These are phyloP conservation scores for Nylanderia fulva DNA, from an alignment of 1,140 invertebrate species.

Conservation along the genomic window DNA sequence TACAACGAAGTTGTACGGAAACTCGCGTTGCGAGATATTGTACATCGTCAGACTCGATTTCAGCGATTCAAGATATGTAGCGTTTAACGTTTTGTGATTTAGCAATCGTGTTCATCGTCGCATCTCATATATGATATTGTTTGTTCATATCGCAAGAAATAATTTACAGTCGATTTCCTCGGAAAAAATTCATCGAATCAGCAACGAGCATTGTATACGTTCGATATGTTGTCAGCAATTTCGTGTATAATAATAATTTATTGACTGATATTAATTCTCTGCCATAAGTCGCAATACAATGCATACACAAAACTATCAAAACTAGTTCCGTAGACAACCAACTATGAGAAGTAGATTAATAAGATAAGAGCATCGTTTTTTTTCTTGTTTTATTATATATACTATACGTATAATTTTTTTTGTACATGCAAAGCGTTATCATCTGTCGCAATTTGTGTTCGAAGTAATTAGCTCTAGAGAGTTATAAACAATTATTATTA, in stretches of 20 bases:
- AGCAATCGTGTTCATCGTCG: background rate
- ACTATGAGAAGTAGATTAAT: conserved; percentile 1
- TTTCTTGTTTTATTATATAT: background rate
- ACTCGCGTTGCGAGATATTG: background rate
- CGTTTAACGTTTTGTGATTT: background rate
- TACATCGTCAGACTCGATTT: conserved; percentile 1
- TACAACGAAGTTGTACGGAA: conserved; percentile 20
- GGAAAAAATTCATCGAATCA: conserved; percentile 3
- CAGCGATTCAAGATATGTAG: background rate
- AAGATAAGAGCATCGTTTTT: background rate
- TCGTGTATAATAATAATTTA: conserved; percentile 1
- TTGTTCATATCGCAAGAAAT: background rate
- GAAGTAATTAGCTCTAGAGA: background rate
- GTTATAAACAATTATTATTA: background rate
- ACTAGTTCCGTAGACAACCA: background rate
- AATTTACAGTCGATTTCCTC: conserved; percentile 4
- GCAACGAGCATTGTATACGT: background rate
- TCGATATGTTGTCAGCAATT: conserved; percentile 17
- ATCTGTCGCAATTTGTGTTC: background rate
- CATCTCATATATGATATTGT: too few species aligned
- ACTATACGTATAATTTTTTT: background rate
- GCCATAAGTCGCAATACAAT: background rate
- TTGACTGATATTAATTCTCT: conserved; percentile 1
- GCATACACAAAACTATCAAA: conserved; percentile 14
- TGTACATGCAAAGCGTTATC: background rate